Evolutionary conservation across 2,888 invertebrate species (phyloP), one percentile per base, ranked within the genome.

Genomic region (Polia nebulosa): DNA sequence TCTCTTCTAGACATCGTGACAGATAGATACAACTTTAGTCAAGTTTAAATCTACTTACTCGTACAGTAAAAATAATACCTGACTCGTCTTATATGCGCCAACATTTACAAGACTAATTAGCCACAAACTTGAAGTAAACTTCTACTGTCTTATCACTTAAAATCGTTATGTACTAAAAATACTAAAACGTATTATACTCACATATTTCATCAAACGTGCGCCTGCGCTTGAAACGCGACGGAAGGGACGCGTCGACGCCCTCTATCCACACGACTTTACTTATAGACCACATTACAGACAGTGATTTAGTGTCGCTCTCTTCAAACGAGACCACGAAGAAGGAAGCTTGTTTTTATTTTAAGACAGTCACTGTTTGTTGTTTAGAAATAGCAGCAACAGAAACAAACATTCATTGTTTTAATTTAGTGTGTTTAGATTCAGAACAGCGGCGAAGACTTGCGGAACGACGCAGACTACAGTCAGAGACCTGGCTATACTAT

Each of bases 401-500:
- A 68, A 62, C 27, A 44, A 73, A 73, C 29, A 73, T 0, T 13
- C 1, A 13, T 34, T 69, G 32, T 63, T 63, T 44, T 11, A 52
- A 20, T 13, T 32, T 20, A 64, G 49, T 34, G 25, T 34, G 15
- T 11, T n/a, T 13, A 15, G 8, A 41, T 53, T 34, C 20, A 36
- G 2, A n/a, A 27, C n/a, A 63, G 27, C 17, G n/a, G 17, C 25
- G 20, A 25, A 57, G 44, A 2, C 27, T 27, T 61, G 13, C 9
- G 9, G 29, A 39, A 27, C n/a, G n/a, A n/a, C n/a, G n/a, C n/a
- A n/a, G n/a, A n/a, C n/a, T n/a, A n/a, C n/a, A n/a, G n/a, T n/a
- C n/a, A n/a, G n/a, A n/a, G n/a, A n/a, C n/a, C n/a, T n/a, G n/a
- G n/a, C n/a, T n/a, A n/a, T n/a, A n/a, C n/a, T n/a, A n/a, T n/a